Base-by-base conservation (phyloP, 1,140 invertebrate genomes). In the Lepidurus apus region DNA sequence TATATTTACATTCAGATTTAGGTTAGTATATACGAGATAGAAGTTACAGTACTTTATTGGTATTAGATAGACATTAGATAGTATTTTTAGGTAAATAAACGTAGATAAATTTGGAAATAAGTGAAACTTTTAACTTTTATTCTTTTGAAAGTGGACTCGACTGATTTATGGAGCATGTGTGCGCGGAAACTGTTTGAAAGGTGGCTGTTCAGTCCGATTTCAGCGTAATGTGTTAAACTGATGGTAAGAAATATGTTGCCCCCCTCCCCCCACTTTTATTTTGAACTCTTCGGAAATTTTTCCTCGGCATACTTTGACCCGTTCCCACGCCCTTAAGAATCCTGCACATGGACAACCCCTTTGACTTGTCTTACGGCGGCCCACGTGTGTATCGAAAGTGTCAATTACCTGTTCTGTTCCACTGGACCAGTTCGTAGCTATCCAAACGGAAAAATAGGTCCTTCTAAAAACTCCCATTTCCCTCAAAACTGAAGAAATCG, bases 141-240 rank as follows among this genome's bases (percentile, higher is more conserved):
- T 21, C 53, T 65, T 21, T 21, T 65, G 21, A 21, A 13, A n/a
- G 53, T 13, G 21, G 17, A 21, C 17, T 13, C 53, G 53, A n/a
- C 53, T 65, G 53, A 65, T 65, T 65, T 65, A 65, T 65, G 53
- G 53, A 65, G 53, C 53, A 65, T 65, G 53, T 65, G 53, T 65
- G 53, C 21, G 21, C 53, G 53, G 53, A 65, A 65, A 65, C 17
- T 65, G 17, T 17, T n/a, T 65, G 53, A 65, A 65, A 65, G 53
- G 53, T 65, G 53, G 53, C 53, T 65, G 53, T 65, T 65, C 53
- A 65, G 53, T 65, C 7, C 13, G 53, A 65, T 65, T 65, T 65
- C 53, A 21, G 53, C 53, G 21, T 65, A 65, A 65, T 21, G 53
- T 65, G 53, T 65, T 65, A 65, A 65, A 65, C 53, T 65, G 53